phyloP scores from a whole-genome alignment of 2,888 invertebrate species.

The Acleris holmiana region DNA sequence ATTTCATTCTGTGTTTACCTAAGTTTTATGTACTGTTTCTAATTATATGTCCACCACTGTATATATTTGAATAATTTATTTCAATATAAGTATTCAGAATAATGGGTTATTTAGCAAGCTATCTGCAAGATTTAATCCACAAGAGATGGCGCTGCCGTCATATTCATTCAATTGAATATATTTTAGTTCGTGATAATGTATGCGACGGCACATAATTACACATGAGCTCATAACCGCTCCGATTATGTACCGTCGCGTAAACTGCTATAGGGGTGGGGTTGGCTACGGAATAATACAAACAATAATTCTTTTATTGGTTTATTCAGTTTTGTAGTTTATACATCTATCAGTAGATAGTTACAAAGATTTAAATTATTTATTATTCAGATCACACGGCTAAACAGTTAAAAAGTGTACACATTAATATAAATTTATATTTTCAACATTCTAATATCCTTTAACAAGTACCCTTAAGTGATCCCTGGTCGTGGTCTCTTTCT shows the following conservation, averaged over 20 bases:
- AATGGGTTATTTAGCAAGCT: too few species aligned
- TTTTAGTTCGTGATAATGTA: too few species aligned
- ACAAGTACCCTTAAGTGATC: slow-evolving; percentile 79
- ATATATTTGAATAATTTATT: too few species aligned
- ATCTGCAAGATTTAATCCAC: too few species aligned
- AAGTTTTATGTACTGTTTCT: too few species aligned
- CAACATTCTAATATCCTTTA: slow-evolving; percentile 80
- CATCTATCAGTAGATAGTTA: slow-evolving; percentile 80
- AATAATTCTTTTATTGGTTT: slow-evolving; percentile 76
- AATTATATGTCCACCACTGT: too few species aligned
- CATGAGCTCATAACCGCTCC: too few species aligned
- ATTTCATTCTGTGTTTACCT: too few species aligned
- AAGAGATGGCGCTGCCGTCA: too few species aligned
- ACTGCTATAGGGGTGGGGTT: background rate
- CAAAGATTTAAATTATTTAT: slow-evolving; percentile 71
- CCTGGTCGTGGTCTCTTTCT: slow-evolving; percentile 69
- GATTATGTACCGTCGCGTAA: background rate
- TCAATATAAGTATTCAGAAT: too few species aligned
- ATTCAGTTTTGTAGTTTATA: slow-evolving; percentile 79
- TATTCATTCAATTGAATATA: too few species aligned
- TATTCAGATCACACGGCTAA: slow-evolving; percentile 84
- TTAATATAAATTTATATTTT: slow-evolving; percentile 73
- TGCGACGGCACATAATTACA: too few species aligned
- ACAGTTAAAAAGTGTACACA: slow-evolving; percentile 77
- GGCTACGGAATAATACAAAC: slow-evolving; percentile 62